These are phyloP conservation scores for Apeira syringaria DNA, from an alignment of 2,888 invertebrate species.

Conservation along the genomic window DNA sequence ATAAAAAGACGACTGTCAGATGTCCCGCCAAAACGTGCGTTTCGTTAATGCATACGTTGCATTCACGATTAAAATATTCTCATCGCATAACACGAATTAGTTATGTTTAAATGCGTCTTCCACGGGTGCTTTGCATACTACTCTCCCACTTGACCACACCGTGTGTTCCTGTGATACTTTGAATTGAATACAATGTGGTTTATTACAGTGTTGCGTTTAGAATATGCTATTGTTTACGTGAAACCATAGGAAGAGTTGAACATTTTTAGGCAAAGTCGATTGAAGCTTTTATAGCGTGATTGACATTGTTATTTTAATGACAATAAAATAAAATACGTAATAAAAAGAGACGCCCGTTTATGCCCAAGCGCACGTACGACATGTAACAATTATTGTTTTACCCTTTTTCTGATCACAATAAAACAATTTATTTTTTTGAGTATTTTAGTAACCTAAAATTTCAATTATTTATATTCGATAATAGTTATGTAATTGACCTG, in stretches of 20 bases:
- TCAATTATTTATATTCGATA: too few relatives aligned
- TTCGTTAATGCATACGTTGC: conserved; percentile 40
- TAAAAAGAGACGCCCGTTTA: conserved; percentile 7
- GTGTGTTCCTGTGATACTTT: conserved; percentile 57
- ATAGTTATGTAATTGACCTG: too few relatives aligned
- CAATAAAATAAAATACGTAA: too few relatives aligned
- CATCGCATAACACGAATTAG: conserved; percentile 56
- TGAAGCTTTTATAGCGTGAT: conserved; percentile 25
- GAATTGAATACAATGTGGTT: conserved; percentile 63
- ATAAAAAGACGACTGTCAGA: conserved; percentile 36
- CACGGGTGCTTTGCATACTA: conserved; percentile 51
- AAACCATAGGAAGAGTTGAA: conserved; percentile 40
- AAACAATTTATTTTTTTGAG: too few relatives aligned
- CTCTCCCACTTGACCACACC: conserved; percentile 67
- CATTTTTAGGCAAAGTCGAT: conserved; percentile 19
- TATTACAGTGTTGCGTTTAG: conserved; percentile 51
- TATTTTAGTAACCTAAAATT: too few relatives aligned
- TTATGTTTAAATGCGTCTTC: conserved; percentile 60
- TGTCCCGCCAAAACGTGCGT: conserved; percentile 42
- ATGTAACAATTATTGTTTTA: background rate
- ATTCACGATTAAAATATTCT: conserved; percentile 47
- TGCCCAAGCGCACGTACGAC: conserved; percentile 7
- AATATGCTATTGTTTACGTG: conserved; percentile 53
- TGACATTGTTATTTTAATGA: conserved; percentile 26
- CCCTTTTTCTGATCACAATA: background rate